Conservation (phyloP, 2,113 vertebrate species). For the Podocnemis expansa region DNA sequence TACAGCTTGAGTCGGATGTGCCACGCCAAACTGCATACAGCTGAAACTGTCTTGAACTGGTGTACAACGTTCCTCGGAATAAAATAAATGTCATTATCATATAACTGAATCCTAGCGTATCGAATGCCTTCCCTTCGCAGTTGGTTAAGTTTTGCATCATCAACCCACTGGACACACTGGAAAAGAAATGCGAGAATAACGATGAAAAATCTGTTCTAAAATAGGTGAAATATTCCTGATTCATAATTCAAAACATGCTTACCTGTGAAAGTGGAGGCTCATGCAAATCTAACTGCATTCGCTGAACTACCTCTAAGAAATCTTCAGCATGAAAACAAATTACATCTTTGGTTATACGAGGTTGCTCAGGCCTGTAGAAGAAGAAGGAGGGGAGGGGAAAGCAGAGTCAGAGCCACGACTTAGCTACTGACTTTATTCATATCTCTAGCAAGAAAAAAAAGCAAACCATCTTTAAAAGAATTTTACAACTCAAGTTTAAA, state of each 20-base stretch:
- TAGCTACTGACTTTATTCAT: neutral
- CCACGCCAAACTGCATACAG: conserved; percentile 97
- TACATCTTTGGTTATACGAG: conserved; percentile 99
- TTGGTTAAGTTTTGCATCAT: conserved; percentile 98
- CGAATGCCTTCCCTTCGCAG: conserved; percentile 95
- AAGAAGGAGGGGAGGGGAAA: neutral
- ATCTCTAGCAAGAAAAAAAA: neutral
- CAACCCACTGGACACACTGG: conserved; percentile 98
- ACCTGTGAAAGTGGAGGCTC: conserved; percentile 98
- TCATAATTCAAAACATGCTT: conserved; percentile 8
- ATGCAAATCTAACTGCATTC: conserved; percentile 94
- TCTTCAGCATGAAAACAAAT: conserved; percentile 97
- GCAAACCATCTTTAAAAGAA: neutral
- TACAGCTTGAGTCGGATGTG: conserved; percentile 92
- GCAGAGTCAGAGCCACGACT: conserved; percentile 9
- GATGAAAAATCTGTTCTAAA: conserved; percentile 22
- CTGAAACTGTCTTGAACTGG: conserved; percentile 98
- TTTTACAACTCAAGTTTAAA: neutral
- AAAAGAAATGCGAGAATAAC: neutral
- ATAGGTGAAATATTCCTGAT: neutral
- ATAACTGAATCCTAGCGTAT: conserved; percentile 94
- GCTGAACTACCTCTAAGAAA: conserved; percentile 93
- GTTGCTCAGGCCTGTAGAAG: conserved; percentile 85
- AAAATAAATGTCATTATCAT: conserved; percentile 97
- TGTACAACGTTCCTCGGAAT: conserved; percentile 98